A percentile compares a stretch with the other conserved stretches of the same genome.
Conservation (phyloP, 92 coral and sea anemone genomes). For the Anthopleura xanthogrammica region DNA sequence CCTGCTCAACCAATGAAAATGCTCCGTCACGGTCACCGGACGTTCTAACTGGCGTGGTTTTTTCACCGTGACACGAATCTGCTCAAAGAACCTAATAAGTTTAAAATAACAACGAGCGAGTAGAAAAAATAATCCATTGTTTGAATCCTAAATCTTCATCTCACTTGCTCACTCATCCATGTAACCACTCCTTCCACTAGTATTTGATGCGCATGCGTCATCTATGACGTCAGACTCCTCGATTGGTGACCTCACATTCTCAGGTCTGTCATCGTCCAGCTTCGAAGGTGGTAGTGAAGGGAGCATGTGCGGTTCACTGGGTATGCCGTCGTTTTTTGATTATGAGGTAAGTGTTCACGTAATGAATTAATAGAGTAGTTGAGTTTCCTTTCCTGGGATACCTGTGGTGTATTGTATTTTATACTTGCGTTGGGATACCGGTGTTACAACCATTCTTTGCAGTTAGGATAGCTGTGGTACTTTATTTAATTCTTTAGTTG, state of each 20-base stretch:
- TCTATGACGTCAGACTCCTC: conserved; percentile 37
- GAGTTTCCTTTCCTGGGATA: background rate
- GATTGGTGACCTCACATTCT: conserved; percentile 25
- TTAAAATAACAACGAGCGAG: no score
- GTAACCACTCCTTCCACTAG: conserved; percentile 31
- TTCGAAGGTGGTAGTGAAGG: conserved; percentile 25
- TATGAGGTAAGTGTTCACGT: conserved; percentile 29
- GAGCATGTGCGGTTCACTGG: conserved; percentile 17
- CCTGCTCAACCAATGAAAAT: background rate
- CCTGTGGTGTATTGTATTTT: background rate
- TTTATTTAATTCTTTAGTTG: background rate
- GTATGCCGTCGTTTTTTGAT: conserved; percentile 28
- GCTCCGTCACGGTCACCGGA: background rate
- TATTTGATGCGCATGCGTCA: conserved; percentile 38
- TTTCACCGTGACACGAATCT: no score
- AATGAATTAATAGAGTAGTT: background rate
- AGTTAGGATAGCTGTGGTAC: background rate
- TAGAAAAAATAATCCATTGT: background rate
- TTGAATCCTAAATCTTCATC: background rate
- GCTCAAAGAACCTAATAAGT: no score
- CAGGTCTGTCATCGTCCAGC: conserved; percentile 31
- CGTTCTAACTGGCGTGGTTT: background rate
- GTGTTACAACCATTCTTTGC: background rate
- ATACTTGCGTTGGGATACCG: background rate
- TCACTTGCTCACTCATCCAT: conserved; percentile 24